Evolutionary conservation across 2,888 invertebrate species (phyloP).

Genomic region (Cataglyphis albicans): DNA sequence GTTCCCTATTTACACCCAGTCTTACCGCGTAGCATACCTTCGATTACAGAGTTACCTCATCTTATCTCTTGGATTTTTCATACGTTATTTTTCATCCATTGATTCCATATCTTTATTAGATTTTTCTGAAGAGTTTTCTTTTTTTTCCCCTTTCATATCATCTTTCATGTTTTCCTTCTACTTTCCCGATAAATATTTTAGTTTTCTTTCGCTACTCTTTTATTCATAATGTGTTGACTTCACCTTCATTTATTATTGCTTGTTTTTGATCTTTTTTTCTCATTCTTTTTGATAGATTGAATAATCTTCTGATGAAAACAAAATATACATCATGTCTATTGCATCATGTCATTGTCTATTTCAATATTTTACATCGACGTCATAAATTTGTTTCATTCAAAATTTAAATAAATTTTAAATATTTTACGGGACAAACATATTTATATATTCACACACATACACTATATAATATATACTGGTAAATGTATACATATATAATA

Average conservation of each 20-base stretch:
- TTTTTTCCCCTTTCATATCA: no score
- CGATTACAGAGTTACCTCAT: conserved; percentile 77
- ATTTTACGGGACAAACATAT: background rate
- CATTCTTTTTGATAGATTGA: background rate
- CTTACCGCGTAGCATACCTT: conserved; percentile 71
- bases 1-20: conserved; percentile 71
- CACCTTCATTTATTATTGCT: background rate
- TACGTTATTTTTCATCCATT: background rate
- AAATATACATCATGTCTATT: no score
- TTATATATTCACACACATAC: background rate
- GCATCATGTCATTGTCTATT: background rate
- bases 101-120: background rate
- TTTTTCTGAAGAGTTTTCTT: background rate
- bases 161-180: background rate
- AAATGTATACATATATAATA: background rate
- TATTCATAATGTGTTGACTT: background rate
- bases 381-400: background rate
- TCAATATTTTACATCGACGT: background rate
- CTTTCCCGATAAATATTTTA: background rate
- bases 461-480: background rate
- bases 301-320: background rate
- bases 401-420: background rate
- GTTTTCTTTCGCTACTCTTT: background rate
- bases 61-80: conserved; percentile 51
- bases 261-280: background rate